Evolutionary conservation across 2,888 invertebrate species (phyloP).

Genomic region (Andrena bucephala): DNA sequence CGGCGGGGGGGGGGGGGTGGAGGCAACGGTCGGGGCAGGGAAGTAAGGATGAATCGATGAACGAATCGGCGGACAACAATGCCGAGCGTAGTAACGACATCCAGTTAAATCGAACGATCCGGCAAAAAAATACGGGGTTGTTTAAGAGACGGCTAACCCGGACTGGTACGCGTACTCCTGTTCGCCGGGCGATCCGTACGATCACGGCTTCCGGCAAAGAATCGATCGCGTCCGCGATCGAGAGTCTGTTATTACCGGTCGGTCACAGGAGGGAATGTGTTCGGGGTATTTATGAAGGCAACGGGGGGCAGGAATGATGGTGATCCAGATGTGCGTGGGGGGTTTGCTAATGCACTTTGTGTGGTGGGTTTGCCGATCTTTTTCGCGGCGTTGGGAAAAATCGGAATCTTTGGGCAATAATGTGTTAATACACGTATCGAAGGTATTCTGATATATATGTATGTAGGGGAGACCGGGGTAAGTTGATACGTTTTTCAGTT

Average conservation of each 20-base stretch:
- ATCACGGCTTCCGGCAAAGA: constrained; percentile 55
- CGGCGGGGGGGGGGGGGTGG: constrained; percentile 18
- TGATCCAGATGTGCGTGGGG: not conserved
- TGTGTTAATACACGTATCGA: too few relatives aligned
- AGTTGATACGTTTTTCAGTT: too few relatives aligned
- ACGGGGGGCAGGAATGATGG: not conserved
- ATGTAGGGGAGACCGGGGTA: too few relatives aligned
- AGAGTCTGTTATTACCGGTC: constrained; percentile 39
- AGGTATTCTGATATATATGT: too few relatives aligned
- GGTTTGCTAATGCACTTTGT: not conserved
- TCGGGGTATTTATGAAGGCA: not conserved
- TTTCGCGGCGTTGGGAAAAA: not conserved
- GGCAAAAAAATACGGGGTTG: constrained; percentile 66
- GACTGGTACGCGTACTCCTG: constrained; percentile 35
- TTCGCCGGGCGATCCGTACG: constrained; percentile 21
- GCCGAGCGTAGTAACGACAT: constrained; percentile 82
- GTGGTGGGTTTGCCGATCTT: not conserved
- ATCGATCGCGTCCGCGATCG: constrained; percentile 24
- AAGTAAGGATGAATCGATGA: constrained; percentile 75
- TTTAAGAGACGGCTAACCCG: constrained; percentile 63
- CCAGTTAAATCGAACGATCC: constrained; percentile 79
- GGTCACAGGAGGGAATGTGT: constrained; percentile 1
- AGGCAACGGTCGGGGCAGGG: constrained; percentile 54
- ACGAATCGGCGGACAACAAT: constrained; percentile 80
- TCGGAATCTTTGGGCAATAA: too few relatives aligned